phyloP scores from a whole-genome alignment of 2,113 vertebrate species.

The Upupa epops region DNA sequence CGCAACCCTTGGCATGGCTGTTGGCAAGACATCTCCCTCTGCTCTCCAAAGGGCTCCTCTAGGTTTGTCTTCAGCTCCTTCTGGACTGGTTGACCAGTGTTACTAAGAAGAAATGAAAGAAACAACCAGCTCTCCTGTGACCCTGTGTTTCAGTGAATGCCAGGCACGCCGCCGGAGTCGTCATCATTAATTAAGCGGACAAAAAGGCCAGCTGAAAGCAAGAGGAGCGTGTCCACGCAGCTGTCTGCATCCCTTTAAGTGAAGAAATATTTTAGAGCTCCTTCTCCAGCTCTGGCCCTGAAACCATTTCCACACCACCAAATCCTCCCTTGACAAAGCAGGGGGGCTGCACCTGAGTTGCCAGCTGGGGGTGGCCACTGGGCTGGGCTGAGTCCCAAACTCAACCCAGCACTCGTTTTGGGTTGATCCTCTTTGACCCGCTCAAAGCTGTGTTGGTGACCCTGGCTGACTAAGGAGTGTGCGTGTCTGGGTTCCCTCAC shows the following conservation, averaged over 20 bases:
- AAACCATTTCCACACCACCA: background rate
- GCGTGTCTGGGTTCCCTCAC: background rate
- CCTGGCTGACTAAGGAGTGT: background rate
- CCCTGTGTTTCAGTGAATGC: background rate
- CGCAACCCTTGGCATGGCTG: background rate
- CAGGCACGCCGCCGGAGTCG: background rate
- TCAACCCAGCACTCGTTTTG: background rate
- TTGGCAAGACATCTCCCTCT: background rate
- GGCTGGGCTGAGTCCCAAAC: background rate
- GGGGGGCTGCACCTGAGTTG: background rate
- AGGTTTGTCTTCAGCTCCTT: background rate
- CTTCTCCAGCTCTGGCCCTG: background rate
- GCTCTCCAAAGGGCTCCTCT: background rate
- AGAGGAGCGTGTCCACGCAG: background rate
- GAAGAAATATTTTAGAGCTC: background rate
- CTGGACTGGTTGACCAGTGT: background rate
- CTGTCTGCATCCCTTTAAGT: background rate
- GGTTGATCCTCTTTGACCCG: background rate
- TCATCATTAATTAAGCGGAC: background rate
- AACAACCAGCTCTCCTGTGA: background rate
- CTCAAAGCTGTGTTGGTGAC: background rate
- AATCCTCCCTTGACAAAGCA: background rate
- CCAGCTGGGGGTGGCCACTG: background rate
- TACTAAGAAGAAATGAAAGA: background rate
- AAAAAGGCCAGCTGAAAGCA: conserved; percentile 2